Base-by-base conservation (phyloP, 2,888 invertebrate species). In the Melinopterus prodromus region DNA sequence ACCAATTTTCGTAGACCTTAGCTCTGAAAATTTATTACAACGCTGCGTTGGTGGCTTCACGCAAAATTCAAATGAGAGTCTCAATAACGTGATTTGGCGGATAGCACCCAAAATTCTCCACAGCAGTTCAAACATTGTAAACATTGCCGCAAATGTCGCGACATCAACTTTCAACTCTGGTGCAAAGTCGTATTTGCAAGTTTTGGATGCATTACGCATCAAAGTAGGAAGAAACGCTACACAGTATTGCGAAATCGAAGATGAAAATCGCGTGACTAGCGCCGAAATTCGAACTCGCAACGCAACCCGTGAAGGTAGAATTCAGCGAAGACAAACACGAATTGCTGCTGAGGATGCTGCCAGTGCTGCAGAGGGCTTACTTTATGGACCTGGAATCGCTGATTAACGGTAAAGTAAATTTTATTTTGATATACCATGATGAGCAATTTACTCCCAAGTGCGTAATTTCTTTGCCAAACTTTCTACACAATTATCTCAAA, bases 1-100 rank as follows among this genome's bases (percentile, higher is more conserved):
- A 71, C 71, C 77, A 16, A 53, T 77, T 16, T 53, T 38, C 53
- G 53, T n/a, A 77, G 77, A 77, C 53, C 53, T 53, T 4, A 53
- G 16, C 5, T 38, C 38, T 38, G 53, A 53, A 38, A 53, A 69
- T 77, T 53, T 77, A 16, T 71, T 71, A 71, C 16, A 16, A 15
- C 15, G 71, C 7, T 26, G 26, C 71, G 71, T 71, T 16, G 71
- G 71, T 2, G 71, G 3, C 2, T 71, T 2, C 14, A 71, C 71
- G 71, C 71, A 71, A n/a, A 71, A 71, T 5, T 71, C 71, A 71
- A 71, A 71, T 16, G 71, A 71, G 71, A 71, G 71, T 26, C 14
- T 71, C 14, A 71, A 71, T 71, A 26, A 15, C 71, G 16, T 71
- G 15, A 71, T 71, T 71, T 71, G 53, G 53, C 53, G 53, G 53